phyloP scores from a whole-genome alignment of 2,888 invertebrate genomes.

The Eueremaeus valkanovi region DNA sequence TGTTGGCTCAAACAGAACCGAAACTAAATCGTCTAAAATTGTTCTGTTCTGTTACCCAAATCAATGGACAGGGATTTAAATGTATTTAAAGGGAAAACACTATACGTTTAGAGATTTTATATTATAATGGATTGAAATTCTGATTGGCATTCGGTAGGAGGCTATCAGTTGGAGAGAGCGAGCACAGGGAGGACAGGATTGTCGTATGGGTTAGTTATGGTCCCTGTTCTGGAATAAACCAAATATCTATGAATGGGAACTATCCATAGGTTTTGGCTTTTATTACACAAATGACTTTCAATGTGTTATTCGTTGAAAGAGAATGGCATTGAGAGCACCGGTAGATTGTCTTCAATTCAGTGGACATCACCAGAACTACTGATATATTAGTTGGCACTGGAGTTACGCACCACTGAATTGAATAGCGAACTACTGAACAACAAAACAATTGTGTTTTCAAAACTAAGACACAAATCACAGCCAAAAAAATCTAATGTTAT shows the following conservation, averaged over 20 bases:
- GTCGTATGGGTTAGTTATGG: too few relatives aligned
- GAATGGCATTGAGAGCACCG: not conserved
- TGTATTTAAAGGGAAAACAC: not conserved
- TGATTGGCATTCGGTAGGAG: not conserved
- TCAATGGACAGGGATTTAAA: slow-evolving; percentile 24
- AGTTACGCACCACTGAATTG: not conserved
- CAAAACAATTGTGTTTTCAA: slow-evolving; percentile 10
- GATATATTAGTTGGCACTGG: not conserved
- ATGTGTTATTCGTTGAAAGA: not conserved
- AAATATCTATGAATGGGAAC: not conserved
- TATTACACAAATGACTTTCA: not conserved
- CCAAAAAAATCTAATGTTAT: not conserved
- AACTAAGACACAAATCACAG: slow-evolving; percentile 6
- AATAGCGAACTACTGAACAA: not conserved
- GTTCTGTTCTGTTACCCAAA: not conserved
- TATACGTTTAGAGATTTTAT: not conserved
- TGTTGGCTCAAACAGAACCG: not conserved
- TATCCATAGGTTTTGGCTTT: not conserved
- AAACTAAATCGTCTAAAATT: not conserved
- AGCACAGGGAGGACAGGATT: not conserved
- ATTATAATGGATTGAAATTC: not conserved
- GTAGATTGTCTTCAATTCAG: not conserved
- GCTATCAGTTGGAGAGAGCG: not conserved
- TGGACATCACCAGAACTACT: not conserved
- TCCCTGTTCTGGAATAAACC: not conserved